Conservation (phyloP, 2,113 vertebrate species). For the Hydrochoerus hydrochaeris region DNA sequence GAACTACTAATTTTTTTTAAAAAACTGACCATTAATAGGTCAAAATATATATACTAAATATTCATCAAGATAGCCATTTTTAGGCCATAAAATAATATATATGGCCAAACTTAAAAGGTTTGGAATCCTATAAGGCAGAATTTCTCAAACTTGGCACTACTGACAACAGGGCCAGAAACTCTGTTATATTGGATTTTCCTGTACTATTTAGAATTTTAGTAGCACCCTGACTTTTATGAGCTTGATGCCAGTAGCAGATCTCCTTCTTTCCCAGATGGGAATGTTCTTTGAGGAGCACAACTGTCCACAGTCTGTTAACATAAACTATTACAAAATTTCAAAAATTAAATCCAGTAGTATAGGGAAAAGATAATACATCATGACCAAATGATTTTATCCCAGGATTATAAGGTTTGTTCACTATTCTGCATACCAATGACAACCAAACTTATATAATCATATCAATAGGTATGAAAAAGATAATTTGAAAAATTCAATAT, state of each 20-base stretch:
- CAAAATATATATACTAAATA: neutral
- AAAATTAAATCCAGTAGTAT: neutral
- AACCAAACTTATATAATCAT: neutral
- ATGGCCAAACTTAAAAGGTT: neutral
- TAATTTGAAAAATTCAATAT: neutral
- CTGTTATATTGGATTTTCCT: neutral
- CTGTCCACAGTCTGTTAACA: neutral
- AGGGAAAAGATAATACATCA: neutral
- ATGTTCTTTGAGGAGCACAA: neutral
- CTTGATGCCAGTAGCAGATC: neutral
- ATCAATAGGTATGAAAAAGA: neutral
- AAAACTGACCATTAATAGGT: neutral
- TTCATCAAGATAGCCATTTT: neutral
- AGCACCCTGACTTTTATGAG: neutral
- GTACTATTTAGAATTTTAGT: neutral
- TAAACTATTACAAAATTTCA: neutral
- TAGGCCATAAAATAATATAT: neutral
- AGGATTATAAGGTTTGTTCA: neutral
- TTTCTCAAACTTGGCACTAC: neutral
- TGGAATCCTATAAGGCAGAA: neutral
- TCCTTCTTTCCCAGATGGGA: neutral
- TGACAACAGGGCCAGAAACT: neutral
- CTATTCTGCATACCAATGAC: neutral
- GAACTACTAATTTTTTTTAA: neutral
- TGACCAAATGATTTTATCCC: neutral